Conservation (phyloP, 2,797 vertebrate genomes). For the Pelobates cultripes region DNA sequence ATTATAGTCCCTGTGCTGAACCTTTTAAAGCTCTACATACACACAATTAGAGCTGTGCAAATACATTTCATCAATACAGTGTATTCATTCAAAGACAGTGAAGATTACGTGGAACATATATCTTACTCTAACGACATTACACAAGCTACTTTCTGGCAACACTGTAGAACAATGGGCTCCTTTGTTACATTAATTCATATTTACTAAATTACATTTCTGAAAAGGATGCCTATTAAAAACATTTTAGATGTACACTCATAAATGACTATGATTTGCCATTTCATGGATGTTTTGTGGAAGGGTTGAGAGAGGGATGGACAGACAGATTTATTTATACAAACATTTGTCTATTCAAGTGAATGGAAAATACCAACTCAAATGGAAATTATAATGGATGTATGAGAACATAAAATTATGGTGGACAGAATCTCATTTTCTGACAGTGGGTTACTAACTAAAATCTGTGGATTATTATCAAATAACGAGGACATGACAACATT, state of each 20-base stretch:
- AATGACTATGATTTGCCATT: background rate
- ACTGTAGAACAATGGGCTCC: conserved; percentile 20
- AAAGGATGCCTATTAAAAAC: background rate
- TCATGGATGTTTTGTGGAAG: background rate
- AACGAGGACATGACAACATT: too few species aligned
- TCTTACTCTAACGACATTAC: background rate
- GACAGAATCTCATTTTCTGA: too few species aligned
- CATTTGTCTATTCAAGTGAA: background rate
- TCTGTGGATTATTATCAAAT: too few species aligned
- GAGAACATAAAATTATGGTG: too few species aligned
- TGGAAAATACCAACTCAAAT: too few species aligned
- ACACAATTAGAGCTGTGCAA: background rate
- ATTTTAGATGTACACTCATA: background rate
- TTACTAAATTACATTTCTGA: conserved; percentile 55
- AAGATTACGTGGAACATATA: background rate
- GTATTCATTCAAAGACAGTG: background rate
- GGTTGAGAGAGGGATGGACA: background rate
- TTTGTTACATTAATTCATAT: conserved; percentile 20
- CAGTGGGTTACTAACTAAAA: too few species aligned
- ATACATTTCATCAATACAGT: conserved; percentile 10
- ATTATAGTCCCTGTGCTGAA: background rate
- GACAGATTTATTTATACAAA: background rate
- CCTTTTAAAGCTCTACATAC: background rate
- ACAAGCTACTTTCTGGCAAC: background rate
- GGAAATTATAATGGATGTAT: too few species aligned